Evolutionary conservation across 2,797 vertebrate genomes (phyloP).

Genomic region (Bovichtus diacanthus): DNA sequence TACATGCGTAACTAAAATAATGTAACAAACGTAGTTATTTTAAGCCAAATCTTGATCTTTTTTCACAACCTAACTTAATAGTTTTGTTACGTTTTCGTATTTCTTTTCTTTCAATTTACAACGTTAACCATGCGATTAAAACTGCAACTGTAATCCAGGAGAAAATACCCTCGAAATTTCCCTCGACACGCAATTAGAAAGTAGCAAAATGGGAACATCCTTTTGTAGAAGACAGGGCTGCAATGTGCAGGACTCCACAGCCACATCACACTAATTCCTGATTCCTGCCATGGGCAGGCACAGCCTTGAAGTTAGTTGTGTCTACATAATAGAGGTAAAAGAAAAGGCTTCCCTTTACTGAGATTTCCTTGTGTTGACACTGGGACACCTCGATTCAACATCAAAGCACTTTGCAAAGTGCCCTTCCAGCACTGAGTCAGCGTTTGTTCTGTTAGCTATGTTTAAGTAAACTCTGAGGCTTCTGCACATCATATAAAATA

Average conservation of each 20-base stretch:
- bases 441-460: constrained; percentile 28
- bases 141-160: too few relatives aligned
- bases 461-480: constrained; percentile 22
- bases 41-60: too few relatives aligned
- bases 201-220: background rate
- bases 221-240: background rate
- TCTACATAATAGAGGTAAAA: constrained; percentile 45
- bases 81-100: too few relatives aligned
- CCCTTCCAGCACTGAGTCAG: constrained; percentile 42
- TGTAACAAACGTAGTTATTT: too few relatives aligned
- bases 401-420: constrained; percentile 39
- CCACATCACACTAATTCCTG: background rate
- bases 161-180: too few relatives aligned
- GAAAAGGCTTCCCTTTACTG: constrained; percentile 23
- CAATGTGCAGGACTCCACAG: background rate
- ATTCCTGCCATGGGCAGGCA: constrained; percentile 9
- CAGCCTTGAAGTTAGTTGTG: constrained; percentile 14
- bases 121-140: too few relatives aligned
- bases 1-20: too few relatives aligned
- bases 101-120: too few relatives aligned
- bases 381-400: constrained; percentile 38
- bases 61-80: too few relatives aligned
- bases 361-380: constrained; percentile 45
- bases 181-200: background rate
- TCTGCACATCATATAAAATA: constrained; percentile 16